Evolutionary conservation across 1,140 invertebrate genomes (phyloP).

Genomic region (Mercenaria mercenaria): DNA sequence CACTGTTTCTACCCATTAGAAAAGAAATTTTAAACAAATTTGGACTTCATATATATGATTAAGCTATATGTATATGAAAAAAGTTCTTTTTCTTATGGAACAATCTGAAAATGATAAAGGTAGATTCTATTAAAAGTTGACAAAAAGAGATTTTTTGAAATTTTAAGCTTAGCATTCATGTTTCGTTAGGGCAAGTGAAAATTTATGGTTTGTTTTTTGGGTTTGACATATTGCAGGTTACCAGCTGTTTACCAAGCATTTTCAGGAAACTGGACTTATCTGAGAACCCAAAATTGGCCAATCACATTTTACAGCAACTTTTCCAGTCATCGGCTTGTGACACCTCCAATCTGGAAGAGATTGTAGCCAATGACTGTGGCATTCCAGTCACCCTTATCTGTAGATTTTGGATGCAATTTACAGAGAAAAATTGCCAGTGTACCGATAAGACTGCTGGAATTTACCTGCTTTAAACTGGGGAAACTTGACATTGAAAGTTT

Average conservation of each 20-base stretch:
- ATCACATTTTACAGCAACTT: conserved; percentile 37
- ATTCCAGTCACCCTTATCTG: conserved; percentile 27
- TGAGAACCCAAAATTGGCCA: conserved; percentile 38
- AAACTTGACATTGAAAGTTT: conserved; percentile 65
- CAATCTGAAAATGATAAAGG: too few species aligned
- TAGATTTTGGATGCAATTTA: conserved; percentile 38
- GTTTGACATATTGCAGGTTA: too few species aligned
- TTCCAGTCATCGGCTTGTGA: background rate
- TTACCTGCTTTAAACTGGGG: conserved; percentile 53
- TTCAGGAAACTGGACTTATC: conserved; percentile 49
- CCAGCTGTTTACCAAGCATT: conserved; percentile 40
- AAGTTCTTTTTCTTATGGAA: too few species aligned
- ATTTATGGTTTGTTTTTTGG: too few species aligned
- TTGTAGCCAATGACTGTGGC: conserved; percentile 16
- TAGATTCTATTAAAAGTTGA: too few species aligned
- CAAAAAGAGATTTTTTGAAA: too few species aligned
- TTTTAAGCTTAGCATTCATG: too few species aligned
- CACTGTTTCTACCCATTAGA: too few species aligned
- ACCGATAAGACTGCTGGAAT: conserved; percentile 42
- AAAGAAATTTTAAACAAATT: too few species aligned
- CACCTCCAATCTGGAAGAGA: conserved; percentile 13
- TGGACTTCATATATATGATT: too few species aligned
- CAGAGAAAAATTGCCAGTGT: conserved; percentile 24
- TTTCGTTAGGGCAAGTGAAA: too few species aligned
- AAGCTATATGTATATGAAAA: too few species aligned